Conservation (phyloP, 2,113 vertebrate species). For the Hippocampus zosterae region DNA sequence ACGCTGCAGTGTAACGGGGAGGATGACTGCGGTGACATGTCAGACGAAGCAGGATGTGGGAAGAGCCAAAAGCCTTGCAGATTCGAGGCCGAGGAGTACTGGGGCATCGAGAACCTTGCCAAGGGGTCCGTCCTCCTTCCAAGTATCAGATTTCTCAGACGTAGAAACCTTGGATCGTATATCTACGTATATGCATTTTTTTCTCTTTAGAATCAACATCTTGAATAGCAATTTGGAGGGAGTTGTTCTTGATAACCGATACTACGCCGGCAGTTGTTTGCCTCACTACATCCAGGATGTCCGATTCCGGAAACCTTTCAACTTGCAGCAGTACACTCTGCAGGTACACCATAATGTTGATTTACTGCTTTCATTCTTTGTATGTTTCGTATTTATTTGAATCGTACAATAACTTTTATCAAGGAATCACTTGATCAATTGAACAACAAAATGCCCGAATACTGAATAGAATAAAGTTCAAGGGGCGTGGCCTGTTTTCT, state of each 20-base stretch:
- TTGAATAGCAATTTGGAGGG: constrained; percentile 83
- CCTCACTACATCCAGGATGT: constrained; percentile 81
- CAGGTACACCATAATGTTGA: constrained; percentile 66
- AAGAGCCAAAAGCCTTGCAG: constrained; percentile 75
- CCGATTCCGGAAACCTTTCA: constrained; percentile 86
- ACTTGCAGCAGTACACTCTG: constrained; percentile 81
- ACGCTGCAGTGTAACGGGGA: constrained; percentile 87
- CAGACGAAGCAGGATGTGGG: constrained; percentile 83
- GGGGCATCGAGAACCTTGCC: constrained; percentile 84
- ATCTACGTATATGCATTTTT: constrained; percentile 2
- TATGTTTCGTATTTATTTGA: too few relatives aligned
- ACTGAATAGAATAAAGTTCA: too few relatives aligned
- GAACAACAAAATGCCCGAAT: too few relatives aligned
- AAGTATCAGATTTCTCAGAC: background rate
- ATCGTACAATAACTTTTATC: too few relatives aligned
- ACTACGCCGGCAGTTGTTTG: constrained; percentile 84
- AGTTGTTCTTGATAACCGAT: constrained; percentile 85
- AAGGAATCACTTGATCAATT: too few relatives aligned
- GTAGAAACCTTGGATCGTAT: background rate
- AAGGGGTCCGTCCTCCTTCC: constrained; percentile 78
- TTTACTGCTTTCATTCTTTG: too few relatives aligned
- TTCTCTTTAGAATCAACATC: constrained; percentile 78
- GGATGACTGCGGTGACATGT: constrained; percentile 89
- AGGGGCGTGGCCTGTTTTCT: too few relatives aligned
- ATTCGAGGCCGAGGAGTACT: constrained; percentile 80